Evolutionary conservation across 23 tunicate species (phyloP).

Genomic region (Styela clava): DNA sequence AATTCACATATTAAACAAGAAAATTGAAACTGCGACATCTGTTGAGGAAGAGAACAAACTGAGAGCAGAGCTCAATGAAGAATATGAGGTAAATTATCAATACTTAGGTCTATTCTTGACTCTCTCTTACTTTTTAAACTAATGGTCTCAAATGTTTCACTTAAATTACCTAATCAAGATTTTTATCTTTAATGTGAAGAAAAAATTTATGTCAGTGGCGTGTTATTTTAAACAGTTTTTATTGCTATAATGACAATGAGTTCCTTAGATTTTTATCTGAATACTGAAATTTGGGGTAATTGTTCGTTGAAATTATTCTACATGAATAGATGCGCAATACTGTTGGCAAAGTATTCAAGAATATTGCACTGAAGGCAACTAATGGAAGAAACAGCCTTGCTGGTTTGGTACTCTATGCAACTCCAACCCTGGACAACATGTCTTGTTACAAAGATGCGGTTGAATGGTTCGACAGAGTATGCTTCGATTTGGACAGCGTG

Average conservation of each 20-base stretch:
- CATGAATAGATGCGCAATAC: constrained; percentile 43
- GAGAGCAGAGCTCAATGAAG: constrained; percentile 36
- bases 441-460: constrained; percentile 59
- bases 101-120: neutral
- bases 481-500: constrained; percentile 75
- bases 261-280: no score
- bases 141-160: neutral
- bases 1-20: constrained; percentile 42
- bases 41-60: constrained; percentile 20
- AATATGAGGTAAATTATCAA: constrained; percentile 38
- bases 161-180: no score
- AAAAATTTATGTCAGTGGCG: no score
- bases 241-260: no score
- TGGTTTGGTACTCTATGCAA: constrained; percentile 4
- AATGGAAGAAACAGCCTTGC: constrained; percentile 23
- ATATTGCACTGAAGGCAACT: constrained; percentile 51
- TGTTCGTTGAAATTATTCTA: no score
- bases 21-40: constrained; percentile 31
- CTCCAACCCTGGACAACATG: constrained; percentile 39
- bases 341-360: constrained; percentile 39
- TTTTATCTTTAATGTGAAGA: no score
- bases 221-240: no score
- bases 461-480: constrained; percentile 46
- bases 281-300: no score
- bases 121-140: neutral